Evolutionary conservation across 2,888 invertebrate genomes (phyloP).

Genomic region (Eustalomyia histrio): DNA sequence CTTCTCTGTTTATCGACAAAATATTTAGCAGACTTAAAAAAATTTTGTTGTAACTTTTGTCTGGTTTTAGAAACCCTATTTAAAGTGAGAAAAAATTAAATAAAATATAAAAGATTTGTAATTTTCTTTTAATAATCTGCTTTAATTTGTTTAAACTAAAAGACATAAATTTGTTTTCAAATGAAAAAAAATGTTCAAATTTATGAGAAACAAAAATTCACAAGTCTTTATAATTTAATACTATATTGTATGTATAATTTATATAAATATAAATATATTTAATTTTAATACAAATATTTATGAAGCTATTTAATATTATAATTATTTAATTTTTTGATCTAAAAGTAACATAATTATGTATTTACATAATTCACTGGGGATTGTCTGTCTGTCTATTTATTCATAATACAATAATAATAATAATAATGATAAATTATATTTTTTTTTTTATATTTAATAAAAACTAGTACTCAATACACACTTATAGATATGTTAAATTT

Average conservation of each 20-base stretch:
- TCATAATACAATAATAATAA: conserved; percentile 27
- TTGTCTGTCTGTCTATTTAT: conserved; percentile 67
- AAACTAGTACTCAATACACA: conserved; percentile 16
- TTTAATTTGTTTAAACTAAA: conserved; percentile 40
- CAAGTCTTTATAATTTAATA: conserved; percentile 52
- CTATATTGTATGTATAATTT: conserved; percentile 10
- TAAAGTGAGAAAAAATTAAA: no score
- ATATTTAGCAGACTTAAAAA: no score
- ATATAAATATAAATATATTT: no score
- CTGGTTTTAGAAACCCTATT: no score
- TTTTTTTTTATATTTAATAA: conserved; percentile 18
- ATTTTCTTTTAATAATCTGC: conserved; percentile 23
- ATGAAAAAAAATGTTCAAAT: conserved; percentile 11
- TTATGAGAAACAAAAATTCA: conserved; percentile 46
- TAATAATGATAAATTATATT: conserved; percentile 34
- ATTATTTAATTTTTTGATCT: neutral
- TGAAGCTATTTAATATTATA: conserved; percentile 13
- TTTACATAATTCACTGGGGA: conserved; percentile 67
- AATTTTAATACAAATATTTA: conserved; percentile 38
- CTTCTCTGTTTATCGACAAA: no score
- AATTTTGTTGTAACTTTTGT: no score
- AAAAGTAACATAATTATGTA: no score
- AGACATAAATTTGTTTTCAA: conserved; percentile 6
- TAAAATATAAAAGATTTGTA: neutral
- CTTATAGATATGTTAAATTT: neutral